Conservation (phyloP, 2,797 vertebrate species). For the Kryptolebias ocellatus region DNA sequence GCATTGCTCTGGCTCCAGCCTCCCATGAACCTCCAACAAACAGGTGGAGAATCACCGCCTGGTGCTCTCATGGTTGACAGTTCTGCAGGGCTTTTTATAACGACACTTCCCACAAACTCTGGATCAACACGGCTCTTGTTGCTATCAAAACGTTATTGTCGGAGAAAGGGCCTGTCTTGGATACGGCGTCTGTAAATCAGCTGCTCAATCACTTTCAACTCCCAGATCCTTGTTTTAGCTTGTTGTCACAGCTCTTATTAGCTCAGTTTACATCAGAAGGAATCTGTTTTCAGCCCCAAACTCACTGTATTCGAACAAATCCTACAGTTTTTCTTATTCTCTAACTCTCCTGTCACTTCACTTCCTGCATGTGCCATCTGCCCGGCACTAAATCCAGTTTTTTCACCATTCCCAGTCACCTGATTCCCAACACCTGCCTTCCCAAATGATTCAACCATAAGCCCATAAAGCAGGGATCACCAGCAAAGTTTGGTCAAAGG, state of each 20-base stretch:
- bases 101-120: constrained; percentile 13
- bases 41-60: constrained; percentile 26
- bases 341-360: not conserved
- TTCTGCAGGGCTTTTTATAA: constrained; percentile 32
- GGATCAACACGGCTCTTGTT: constrained; percentile 29
- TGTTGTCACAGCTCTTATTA: not conserved
- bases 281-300: not conserved
- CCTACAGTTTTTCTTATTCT: not conserved
- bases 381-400: not conserved
- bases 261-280: not conserved
- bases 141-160: constrained; percentile 33
- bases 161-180: not conserved
- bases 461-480: not conserved
- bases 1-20: constrained; percentile 18
- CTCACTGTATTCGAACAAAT: not conserved
- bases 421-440: not conserved
- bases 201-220: too few relatives aligned
- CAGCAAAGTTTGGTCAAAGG: not conserved
- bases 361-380: not conserved
- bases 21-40: constrained; percentile 40
- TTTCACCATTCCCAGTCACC: not conserved
- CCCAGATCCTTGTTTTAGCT: not conserved
- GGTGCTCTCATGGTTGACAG: constrained; percentile 21
- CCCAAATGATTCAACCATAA: not conserved
- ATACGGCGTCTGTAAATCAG: not conserved